Percentiles rank a stretch among this genome's conserved stretches.
Evolutionary conservation across 2,113 vertebrate genomes (phyloP).

Genomic region (Dasyornis broadbenti): DNA sequence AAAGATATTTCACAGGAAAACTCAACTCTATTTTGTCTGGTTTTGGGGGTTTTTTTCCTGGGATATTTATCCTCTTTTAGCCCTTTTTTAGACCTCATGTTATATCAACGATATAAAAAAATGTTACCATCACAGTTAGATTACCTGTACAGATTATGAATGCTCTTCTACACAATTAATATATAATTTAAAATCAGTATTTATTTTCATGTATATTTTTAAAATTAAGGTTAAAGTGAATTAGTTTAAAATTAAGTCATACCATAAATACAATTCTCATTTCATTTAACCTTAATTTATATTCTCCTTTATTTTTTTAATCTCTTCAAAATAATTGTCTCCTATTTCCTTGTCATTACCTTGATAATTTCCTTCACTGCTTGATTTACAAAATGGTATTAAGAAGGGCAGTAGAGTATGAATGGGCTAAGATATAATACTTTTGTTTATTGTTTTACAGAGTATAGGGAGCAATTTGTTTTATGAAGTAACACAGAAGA

Average conservation of each 20-base stretch:
- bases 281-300: background rate
- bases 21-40: accelerated
- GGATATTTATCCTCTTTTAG: background rate
- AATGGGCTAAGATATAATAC: slow-evolving; percentile 1
- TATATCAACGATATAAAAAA: background rate
- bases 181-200: background rate
- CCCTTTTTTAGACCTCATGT: background rate
- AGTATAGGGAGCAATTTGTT: slow-evolving; percentile 24
- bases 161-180: background rate
- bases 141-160: background rate
- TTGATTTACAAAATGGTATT: slow-evolving; percentile 9
- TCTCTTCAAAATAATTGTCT: background rate
- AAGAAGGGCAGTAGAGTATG: background rate
- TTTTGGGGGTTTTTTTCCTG: background rate
- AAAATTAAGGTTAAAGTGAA: background rate
- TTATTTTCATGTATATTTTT: background rate
- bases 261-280: background rate
- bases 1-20: background rate
- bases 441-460: slow-evolving; percentile 39
- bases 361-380: background rate
- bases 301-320: background rate
- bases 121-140: background rate
- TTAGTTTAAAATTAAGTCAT: background rate
- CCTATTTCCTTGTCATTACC: background rate
- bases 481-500: slow-evolving; percentile 2